These are phyloP conservation scores for Metallyticus violacea DNA, from an alignment of 2,888 invertebrate species.

Conservation along the genomic window DNA sequence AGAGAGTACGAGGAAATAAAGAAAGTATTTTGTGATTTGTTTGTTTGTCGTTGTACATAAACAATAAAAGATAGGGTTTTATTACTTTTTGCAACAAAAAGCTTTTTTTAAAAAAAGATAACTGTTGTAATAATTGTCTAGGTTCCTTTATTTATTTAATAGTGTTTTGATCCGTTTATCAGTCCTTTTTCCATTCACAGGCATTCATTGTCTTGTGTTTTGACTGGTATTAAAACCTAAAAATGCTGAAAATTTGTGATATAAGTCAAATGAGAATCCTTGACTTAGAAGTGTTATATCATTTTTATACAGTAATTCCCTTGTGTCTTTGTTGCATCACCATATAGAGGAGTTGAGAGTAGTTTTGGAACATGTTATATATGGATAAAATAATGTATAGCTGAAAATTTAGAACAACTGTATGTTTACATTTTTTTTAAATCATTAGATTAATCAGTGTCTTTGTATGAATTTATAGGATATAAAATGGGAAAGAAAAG, in stretches of 20 bases:
- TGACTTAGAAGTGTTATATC: neutral
- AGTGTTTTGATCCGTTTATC: neutral
- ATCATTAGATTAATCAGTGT: conserved; percentile 1
- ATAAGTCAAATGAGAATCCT: neutral
- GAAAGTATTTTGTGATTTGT: neutral
- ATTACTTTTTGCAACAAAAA: conserved; percentile 6
- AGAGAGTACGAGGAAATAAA: neutral
- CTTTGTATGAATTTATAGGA: conserved; percentile 1
- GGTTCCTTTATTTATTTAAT: neutral
- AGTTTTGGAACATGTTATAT: neutral
- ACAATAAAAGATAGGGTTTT: neutral
- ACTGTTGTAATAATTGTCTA: neutral
- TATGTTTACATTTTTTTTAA: neutral
- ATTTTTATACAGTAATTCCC: conserved; percentile 8
- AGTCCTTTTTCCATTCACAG: neutral
- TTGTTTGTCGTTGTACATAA: neutral
- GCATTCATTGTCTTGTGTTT: neutral
- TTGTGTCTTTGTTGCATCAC: neutral
- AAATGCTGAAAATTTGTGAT: neutral
- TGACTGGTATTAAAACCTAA: neutral
- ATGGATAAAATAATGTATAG: neutral
- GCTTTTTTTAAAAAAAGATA: neutral
- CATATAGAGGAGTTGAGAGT: neutral
- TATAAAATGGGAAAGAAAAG: neutral
- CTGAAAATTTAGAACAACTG: neutral